Conservation (phyloP, 2,113 vertebrate species). For the Salvator merianae region DNA sequence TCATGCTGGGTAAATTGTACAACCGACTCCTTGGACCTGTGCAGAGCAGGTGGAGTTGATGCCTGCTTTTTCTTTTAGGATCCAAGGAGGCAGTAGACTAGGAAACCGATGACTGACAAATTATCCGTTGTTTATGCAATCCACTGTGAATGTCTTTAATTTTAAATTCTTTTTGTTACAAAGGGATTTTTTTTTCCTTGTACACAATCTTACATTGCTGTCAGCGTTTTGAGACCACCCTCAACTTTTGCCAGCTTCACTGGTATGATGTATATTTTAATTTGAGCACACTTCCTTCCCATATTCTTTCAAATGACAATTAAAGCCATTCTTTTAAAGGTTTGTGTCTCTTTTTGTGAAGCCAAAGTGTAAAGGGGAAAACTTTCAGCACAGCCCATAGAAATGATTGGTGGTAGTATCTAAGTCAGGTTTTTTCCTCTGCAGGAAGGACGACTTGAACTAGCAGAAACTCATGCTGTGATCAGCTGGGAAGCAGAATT, state of each 20-base stretch:
- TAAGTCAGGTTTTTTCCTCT: constrained; percentile 22
- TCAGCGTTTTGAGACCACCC: constrained; percentile 63
- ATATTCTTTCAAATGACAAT: constrained; percentile 67
- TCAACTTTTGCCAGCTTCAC: constrained; percentile 67
- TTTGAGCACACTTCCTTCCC: constrained; percentile 71
- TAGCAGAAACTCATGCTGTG: constrained; percentile 58
- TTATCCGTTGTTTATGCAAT: constrained; percentile 76
- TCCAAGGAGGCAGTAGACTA: constrained; percentile 76
- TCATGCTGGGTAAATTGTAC: constrained; percentile 54
- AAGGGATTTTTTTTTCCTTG: constrained; percentile 78
- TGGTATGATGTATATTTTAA: constrained; percentile 78
- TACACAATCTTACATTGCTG: constrained; percentile 71
- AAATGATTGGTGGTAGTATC: constrained; percentile 16
- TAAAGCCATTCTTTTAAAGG: constrained; percentile 82
- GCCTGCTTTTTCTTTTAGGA: constrained; percentile 70
- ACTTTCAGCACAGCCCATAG: constrained; percentile 17
- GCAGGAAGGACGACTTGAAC: constrained; percentile 66
- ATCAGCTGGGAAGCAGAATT: constrained; percentile 53
- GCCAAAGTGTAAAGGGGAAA: constrained; percentile 72
- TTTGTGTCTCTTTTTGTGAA: constrained; percentile 76
- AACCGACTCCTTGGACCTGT: constrained; percentile 54
- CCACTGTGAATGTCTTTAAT: constrained; percentile 81
- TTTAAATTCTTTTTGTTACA: constrained; percentile 67
- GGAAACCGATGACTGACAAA: constrained; percentile 69
- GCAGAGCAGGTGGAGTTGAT: constrained; percentile 67